phyloP scores from a whole-genome alignment of 2,113 vertebrate species.

The Orientallactaga bullata region DNA sequence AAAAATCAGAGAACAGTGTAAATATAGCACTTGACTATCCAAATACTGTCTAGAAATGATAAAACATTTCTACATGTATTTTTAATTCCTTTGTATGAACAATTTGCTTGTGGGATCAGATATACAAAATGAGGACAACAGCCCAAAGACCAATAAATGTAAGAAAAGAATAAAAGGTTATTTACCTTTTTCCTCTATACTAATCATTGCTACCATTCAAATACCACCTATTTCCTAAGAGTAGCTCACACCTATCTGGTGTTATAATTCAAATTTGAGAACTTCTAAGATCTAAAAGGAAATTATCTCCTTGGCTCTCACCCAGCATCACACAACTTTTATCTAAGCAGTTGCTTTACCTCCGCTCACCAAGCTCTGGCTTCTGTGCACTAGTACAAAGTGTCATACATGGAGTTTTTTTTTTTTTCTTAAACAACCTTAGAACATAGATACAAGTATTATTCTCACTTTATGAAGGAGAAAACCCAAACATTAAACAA shows the following conservation, averaged over 20 bases:
- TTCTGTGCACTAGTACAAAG: too few species aligned
- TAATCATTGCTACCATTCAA: background rate
- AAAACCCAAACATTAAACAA: slow-evolving; percentile 51
- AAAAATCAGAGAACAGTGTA: slow-evolving; percentile 56
- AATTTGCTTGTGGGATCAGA: background rate
- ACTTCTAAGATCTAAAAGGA: slow-evolving; percentile 28
- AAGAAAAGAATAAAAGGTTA: slow-evolving; percentile 6
- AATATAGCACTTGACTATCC: slow-evolving; percentile 44
- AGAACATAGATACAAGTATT: slow-evolving; percentile 38
- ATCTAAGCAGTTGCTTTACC: background rate
- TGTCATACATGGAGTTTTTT: too few species aligned
- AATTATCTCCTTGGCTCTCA: background rate
- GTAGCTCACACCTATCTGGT: background rate
- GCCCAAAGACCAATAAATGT: background rate
- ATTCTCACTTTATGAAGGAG: slow-evolving; percentile 43
- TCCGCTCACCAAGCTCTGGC: too few species aligned
- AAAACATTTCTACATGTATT: slow-evolving; percentile 49
- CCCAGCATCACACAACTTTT: background rate
- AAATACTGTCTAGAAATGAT: slow-evolving; percentile 54
- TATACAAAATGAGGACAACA: slow-evolving; percentile 39
- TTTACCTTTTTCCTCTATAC: slow-evolving; percentile 29
- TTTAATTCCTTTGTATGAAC: slow-evolving; percentile 23
- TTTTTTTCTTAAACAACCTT: slow-evolving; percentile 43
- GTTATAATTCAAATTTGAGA: slow-evolving; percentile 41
- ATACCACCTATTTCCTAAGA: slow-evolving; percentile 37